These are phyloP conservation scores for Acrocephalus arundinaceus DNA, from an alignment of 2,113 vertebrate species.

Conservation along the genomic window DNA sequence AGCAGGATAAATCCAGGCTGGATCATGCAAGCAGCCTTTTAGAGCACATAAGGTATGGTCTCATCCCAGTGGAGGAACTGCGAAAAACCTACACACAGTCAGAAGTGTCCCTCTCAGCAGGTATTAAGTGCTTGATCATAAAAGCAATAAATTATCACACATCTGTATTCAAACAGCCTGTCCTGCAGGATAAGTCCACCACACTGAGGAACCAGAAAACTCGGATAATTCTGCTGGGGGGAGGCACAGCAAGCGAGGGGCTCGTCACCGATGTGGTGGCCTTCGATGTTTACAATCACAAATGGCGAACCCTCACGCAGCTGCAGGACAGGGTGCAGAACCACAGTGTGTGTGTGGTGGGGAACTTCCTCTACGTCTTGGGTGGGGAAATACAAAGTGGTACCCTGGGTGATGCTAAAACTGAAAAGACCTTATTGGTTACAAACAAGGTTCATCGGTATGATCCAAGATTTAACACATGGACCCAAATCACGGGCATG, in stretches of 20 bases:
- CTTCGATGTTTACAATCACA: conserved; percentile 81
- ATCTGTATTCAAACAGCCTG: conserved; percentile 80
- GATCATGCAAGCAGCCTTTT: conserved; percentile 79
- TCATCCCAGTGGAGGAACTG: conserved; percentile 76
- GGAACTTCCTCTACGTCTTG: conserved; percentile 90
- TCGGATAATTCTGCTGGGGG: conserved; percentile 83
- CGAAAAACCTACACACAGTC: conserved; percentile 70
- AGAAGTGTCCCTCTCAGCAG: conserved; percentile 76
- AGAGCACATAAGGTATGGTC: conserved; percentile 83
- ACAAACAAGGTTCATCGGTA: conserved; percentile 86
- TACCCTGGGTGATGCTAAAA: conserved; percentile 28
- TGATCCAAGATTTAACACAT: conserved; percentile 86
- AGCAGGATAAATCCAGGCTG: conserved; percentile 76
- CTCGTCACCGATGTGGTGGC: conserved; percentile 78
- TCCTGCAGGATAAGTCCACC: conserved; percentile 83
- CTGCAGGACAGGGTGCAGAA: conserved; percentile 76
- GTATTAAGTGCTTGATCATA: conserved; percentile 85
- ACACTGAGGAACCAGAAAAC: conserved; percentile 77
- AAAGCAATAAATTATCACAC: conserved; percentile 89
- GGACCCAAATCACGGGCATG: conserved; percentile 82
- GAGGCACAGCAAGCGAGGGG: conserved; percentile 69
- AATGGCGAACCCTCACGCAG: conserved; percentile 73
- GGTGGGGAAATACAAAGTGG: conserved; percentile 81
- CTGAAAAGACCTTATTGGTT: not conserved
- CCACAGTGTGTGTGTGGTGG: conserved; percentile 84